phyloP scores from a whole-genome alignment of 2,888 invertebrate species.

The Ditylenchus weischeri region DNA sequence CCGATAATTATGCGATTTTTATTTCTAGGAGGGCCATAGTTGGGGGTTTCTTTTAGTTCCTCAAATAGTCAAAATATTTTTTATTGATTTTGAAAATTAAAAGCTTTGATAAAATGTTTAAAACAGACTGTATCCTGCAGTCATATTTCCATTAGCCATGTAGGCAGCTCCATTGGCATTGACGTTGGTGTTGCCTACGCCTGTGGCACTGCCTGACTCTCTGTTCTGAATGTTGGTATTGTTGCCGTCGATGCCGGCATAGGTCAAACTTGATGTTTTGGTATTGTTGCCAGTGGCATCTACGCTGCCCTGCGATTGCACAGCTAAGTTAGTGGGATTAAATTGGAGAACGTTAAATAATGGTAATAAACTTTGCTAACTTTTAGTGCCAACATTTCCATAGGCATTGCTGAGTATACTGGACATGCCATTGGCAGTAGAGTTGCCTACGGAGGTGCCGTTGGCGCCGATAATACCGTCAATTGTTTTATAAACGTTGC shows the following conservation, averaged over 20 bases:
- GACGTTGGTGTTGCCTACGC: conserved; percentile 36
- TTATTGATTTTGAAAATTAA: too few species aligned
- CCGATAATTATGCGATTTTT: too few species aligned
- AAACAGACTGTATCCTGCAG: background rate
- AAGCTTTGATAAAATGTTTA: background rate
- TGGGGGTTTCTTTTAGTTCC: too few species aligned
- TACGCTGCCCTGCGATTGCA: conserved; percentile 31
- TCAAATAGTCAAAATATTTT: too few species aligned
- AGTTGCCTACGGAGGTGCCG: conserved; percentile 41
- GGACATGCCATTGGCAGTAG: conserved; percentile 34
- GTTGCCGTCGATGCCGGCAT: conserved; percentile 39
- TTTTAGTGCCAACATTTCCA: conserved; percentile 16
- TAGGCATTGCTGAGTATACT: conserved; percentile 11
- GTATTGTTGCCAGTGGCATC: conserved; percentile 35
- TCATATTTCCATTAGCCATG: conserved; percentile 15
- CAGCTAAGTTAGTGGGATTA: background rate
- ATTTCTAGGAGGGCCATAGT: too few species aligned
- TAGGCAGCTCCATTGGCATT: conserved; percentile 24
- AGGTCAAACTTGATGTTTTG: conserved; percentile 39
- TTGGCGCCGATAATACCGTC: conserved; percentile 44
- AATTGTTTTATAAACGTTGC: conserved; percentile 19
- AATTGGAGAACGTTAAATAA: background rate
- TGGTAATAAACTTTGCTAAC: background rate
- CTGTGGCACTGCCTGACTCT: conserved; percentile 38
- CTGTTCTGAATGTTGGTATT: conserved; percentile 28